phyloP scores from a whole-genome alignment of 1,140 invertebrate genomes.

The Bombus turneri region DNA sequence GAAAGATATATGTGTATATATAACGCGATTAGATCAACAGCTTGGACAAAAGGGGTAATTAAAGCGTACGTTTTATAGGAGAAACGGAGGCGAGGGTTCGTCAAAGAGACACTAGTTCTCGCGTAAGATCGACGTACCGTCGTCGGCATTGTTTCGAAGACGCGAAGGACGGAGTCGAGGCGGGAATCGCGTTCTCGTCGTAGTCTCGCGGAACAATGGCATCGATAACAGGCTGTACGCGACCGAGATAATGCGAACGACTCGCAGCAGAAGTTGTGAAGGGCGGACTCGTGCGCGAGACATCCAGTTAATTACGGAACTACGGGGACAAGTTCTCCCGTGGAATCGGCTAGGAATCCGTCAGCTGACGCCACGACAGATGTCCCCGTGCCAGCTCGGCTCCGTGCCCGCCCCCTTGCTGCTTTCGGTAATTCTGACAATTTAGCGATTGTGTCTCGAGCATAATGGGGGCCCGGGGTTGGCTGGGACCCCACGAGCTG shows the following conservation, averaged over 20 bases:
- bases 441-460: slow-evolving; percentile 66
- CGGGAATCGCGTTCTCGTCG: slow-evolving; percentile 20
- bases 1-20: no score
- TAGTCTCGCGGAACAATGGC: slow-evolving; percentile 52
- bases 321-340: slow-evolving; percentile 50
- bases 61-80: background rate
- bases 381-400: slow-evolving; percentile 20
- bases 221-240: slow-evolving; percentile 40
- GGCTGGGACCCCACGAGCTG: slow-evolving; percentile 11
- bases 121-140: slow-evolving; percentile 30
- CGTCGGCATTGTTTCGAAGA: slow-evolving; percentile 53
- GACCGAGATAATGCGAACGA: slow-evolving; percentile 33
- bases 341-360: slow-evolving; percentile 46
- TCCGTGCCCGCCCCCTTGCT: background rate
- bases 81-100: background rate
- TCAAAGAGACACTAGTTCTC: slow-evolving; percentile 7
- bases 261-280: slow-evolving; percentile 9
- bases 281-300: slow-evolving; percentile 9
- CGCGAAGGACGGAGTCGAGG: slow-evolving; percentile 1
- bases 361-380: slow-evolving; percentile 64
- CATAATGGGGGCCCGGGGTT: slow-evolving; percentile 54
- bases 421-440: slow-evolving; percentile 69
- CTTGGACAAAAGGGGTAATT: background rate
- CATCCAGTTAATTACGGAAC: slow-evolving; percentile 58
- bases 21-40: background rate